Percentiles rank a stretch among this genome's conserved stretches.
These are phyloP conservation scores for Batillaria attramentaria DNA, from an alignment of 1,140 invertebrate genomes.

Conservation along the genomic window DNA sequence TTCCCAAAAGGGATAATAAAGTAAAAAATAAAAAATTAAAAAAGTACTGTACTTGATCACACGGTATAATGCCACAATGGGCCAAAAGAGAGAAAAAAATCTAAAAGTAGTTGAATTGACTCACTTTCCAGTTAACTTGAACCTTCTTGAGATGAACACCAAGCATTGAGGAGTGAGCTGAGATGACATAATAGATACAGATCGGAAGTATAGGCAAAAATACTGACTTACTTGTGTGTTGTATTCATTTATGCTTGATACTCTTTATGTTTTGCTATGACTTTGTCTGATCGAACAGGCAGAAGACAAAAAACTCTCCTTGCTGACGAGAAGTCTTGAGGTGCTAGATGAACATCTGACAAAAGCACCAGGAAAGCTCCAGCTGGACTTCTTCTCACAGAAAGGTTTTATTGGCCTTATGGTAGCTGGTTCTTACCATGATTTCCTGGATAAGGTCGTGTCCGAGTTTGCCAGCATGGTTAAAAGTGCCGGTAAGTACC, in stretches of 20 bases:
- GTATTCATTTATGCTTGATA: background rate
- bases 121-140: no score
- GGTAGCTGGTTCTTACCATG: conserved; percentile 50
- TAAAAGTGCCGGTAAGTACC: conserved; percentile 47
- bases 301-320: conserved; percentile 46
- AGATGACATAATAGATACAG: no score
- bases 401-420: conserved; percentile 58
- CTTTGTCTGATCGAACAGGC: no score
- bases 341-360: conserved; percentile 45
- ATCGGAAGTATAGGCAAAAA: no score
- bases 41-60: no score
- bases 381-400: conserved; percentile 38
- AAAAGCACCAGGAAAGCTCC: conserved; percentile 47
- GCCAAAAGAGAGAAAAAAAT: no score
- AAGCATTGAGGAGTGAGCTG: no score
- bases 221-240: background rate
- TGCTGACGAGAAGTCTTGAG: conserved; percentile 45
- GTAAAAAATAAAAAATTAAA: no score
- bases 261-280: background rate
- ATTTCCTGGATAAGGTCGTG: conserved; percentile 51
- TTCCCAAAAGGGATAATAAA: no score
- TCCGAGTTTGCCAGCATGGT: conserved; percentile 46
- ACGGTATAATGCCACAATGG: no score
- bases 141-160: no score
- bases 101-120: no score